Percentiles rank a stretch among this genome's conserved stretches.
These are phyloP conservation scores for Colistium nudipinnis DNA, from an alignment of 2,113 vertebrate species.

Conservation along the genomic window DNA sequence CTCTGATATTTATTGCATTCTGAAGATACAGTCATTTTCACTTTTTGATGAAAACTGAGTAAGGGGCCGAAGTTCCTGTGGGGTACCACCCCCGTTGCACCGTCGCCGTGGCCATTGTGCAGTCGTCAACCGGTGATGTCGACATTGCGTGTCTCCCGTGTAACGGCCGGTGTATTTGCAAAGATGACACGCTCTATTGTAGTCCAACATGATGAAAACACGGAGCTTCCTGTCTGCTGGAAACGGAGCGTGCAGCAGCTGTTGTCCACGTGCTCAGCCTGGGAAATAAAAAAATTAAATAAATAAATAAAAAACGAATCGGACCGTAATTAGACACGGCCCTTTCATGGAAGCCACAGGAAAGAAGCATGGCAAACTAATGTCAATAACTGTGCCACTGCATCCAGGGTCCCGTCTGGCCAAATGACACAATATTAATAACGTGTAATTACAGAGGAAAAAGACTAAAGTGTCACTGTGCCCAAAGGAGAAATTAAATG, in stretches of 20 bases:
- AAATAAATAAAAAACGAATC: slow-evolving; percentile 73
- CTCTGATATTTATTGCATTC: slow-evolving; percentile 41
- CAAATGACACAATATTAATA: slow-evolving; percentile 80
- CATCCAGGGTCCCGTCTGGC: slow-evolving; percentile 67
- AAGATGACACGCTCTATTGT: slow-evolving; percentile 5
- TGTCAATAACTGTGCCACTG: slow-evolving; percentile 75
- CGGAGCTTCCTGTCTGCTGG: slow-evolving; percentile 17
- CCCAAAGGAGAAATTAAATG: slow-evolving; percentile 76
- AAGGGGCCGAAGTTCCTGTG: slow-evolving; percentile 1
- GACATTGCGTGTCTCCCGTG: slow-evolving; percentile 5
- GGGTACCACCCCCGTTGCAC: neutral
- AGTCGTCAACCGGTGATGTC: slow-evolving; percentile 15
- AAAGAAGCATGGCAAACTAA: slow-evolving; percentile 62
- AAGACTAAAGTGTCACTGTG: slow-evolving; percentile 76
- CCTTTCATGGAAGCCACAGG: slow-evolving; percentile 71
- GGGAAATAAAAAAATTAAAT: slow-evolving; percentile 62
- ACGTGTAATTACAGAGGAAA: slow-evolving; percentile 76
- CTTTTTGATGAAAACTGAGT: slow-evolving; percentile 28
- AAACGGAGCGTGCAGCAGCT: slow-evolving; percentile 12
- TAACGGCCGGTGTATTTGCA: neutral
- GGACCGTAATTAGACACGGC: slow-evolving; percentile 72
- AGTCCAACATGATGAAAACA: slow-evolving; percentile 15
- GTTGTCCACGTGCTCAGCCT: slow-evolving; percentile 33
- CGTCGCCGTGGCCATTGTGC: neutral
- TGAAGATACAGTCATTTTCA: slow-evolving; percentile 41